Percentiles rank a stretch among this genome's conserved stretches.
These are phyloP conservation scores for Puma concolor DNA, from an alignment of 2,113 vertebrate genomes.

Conservation along the genomic window DNA sequence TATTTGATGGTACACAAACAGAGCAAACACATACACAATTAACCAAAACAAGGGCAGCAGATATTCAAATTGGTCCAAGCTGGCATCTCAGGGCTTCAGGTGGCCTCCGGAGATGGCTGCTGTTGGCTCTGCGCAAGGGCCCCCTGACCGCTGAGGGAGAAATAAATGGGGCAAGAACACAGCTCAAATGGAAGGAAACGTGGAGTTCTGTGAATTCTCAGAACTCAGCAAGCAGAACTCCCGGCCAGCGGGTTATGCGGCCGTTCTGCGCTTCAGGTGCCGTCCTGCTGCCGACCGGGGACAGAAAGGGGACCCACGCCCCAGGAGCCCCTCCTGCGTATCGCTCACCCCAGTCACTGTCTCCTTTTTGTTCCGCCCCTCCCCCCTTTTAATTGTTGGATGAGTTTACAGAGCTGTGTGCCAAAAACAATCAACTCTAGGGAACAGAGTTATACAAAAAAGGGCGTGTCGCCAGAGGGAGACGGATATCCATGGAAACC, in stretches of 20 bases:
- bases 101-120: conserved; percentile 63
- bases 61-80: conserved; percentile 83
- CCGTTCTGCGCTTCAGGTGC: not conserved
- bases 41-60: conserved; percentile 84
- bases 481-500: conserved; percentile 88
- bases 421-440: conserved; percentile 88
- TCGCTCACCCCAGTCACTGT: conserved; percentile 62
- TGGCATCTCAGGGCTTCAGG: conserved; percentile 77
- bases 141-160: not conserved
- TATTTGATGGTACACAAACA: conserved; percentile 89
- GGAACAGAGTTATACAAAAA: conserved; percentile 88
- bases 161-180: not conserved
- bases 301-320: not conserved
- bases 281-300: not conserved
- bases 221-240: not conserved
- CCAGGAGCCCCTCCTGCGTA: conserved; percentile 66
- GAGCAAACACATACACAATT: conserved; percentile 85
- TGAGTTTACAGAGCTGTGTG: conserved; percentile 86
- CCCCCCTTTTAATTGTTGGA: conserved; percentile 85
- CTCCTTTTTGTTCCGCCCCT: conserved; percentile 69
- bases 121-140: not conserved
- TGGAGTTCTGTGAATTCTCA: not conserved
- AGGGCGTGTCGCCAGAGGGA: conserved; percentile 86
- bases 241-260: not conserved
- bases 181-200: not conserved